Conservation (phyloP, 1,140 invertebrate genomes). For the Leptopilina clavipes region DNA sequence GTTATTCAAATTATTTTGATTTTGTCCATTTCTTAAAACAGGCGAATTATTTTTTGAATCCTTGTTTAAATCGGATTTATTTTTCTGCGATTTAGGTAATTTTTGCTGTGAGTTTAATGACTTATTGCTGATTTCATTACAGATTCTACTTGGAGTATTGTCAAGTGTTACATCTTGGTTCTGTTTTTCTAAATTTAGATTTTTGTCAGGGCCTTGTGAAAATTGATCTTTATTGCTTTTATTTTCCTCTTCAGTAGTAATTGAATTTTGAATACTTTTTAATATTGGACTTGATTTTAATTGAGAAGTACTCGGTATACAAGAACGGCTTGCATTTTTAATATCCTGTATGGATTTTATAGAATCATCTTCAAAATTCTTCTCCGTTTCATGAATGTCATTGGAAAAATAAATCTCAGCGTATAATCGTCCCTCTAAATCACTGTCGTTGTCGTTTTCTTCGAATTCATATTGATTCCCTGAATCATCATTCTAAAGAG, state of each 20-base stretch:
- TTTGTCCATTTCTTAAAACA: not conserved
- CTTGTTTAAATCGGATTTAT: not conserved
- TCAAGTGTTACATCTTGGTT: not conserved
- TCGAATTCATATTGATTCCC: constrained; percentile 45
- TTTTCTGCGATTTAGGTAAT: not conserved
- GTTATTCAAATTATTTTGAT: not conserved
- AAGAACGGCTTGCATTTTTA: not conserved
- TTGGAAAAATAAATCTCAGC: constrained; percentile 62
- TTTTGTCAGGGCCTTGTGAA: not conserved
- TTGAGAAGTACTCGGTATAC: not conserved
- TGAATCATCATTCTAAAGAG: constrained; percentile 35
- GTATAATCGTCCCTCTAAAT: constrained; percentile 61
- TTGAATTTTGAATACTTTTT: constrained; percentile 21
- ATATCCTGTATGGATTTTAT: not conserved
- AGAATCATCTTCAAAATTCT: not conserved
- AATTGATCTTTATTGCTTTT: not conserved
- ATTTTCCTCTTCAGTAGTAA: not conserved
- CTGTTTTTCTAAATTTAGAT: constrained; percentile 20
- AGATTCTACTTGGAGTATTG: constrained; percentile 35
- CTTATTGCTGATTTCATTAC: not conserved
- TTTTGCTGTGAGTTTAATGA: not conserved
- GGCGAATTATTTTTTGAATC: not conserved
- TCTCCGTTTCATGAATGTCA: constrained; percentile 41
- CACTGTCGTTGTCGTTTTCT: constrained; percentile 52
- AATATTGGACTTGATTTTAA: not conserved